Percentiles rank a stretch among this genome's conserved stretches.
Evolutionary conservation across 2,797 vertebrate species (phyloP).

Genomic region (Discoglossus pictus): DNA sequence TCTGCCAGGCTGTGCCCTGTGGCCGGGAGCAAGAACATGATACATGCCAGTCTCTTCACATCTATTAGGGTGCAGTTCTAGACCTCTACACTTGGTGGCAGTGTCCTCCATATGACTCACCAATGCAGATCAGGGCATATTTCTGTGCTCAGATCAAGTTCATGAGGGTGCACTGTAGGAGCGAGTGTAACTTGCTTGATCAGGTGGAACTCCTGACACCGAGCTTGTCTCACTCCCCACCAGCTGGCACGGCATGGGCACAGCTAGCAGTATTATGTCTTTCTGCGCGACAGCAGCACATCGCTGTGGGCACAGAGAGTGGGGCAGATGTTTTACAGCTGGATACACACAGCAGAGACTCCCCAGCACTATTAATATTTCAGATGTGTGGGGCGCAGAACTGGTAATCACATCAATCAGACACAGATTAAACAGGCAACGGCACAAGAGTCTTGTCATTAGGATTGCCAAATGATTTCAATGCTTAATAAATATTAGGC

Average conservation of each 20-base stretch:
- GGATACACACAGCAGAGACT: conserved; percentile 23
- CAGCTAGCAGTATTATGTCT: not conserved
- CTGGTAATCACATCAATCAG: conserved; percentile 29
- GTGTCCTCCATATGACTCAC: not conserved
- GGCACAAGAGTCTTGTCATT: conserved; percentile 4
- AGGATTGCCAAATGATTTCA: too few relatives aligned
- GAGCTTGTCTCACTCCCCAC: not conserved
- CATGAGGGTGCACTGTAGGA: not conserved
- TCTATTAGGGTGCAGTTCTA: not conserved
- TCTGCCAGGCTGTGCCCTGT: too few relatives aligned
- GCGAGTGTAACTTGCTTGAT: too few relatives aligned
- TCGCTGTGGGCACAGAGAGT: not conserved
- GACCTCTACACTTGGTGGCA: conserved; percentile 25
- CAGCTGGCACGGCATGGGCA: conserved; percentile 17
- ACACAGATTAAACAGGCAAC: conserved; percentile 16
- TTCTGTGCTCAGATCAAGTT: not conserved
- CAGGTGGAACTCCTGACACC: not conserved
- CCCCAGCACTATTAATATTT: conserved; percentile 20
- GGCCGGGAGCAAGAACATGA: too few relatives aligned
- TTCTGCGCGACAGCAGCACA: not conserved
- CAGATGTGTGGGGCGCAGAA: not conserved
- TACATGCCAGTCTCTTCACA: not conserved
- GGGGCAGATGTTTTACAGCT: conserved; percentile 21
- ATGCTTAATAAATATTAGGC: too few relatives aligned
- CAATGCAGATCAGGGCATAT: not conserved